A percentile compares a stretch with the other conserved stretches of the same genome.
Evolutionary conservation across 2,888 invertebrate species (phyloP).

Genomic region (Byasa hedistus): DNA sequence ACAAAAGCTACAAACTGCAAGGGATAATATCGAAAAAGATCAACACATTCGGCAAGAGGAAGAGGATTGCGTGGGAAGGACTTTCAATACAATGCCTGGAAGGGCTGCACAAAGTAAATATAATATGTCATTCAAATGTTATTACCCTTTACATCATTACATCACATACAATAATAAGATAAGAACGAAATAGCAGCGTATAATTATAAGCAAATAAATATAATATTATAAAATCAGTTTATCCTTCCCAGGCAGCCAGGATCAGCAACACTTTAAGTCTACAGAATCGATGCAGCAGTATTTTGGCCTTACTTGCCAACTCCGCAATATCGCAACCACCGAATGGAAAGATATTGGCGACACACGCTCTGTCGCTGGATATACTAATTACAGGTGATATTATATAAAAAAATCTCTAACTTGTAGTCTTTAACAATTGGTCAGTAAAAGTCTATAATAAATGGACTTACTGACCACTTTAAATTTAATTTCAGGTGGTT

Average conservation of each 20-base stretch:
- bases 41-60: constrained; percentile 68
- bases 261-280: constrained; percentile 93
- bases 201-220: neutral
- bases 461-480: neutral
- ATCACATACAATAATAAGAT: neutral
- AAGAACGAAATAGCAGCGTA: neutral
- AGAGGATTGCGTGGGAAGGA: constrained; percentile 81
- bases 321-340: constrained; percentile 92
- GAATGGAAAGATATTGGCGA: constrained; percentile 88
- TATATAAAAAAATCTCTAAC: neutral
- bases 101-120: constrained; percentile 89
- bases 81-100: constrained; percentile 92
- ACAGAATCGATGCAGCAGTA: constrained; percentile 94
- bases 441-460: too few species aligned
- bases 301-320: constrained; percentile 90
- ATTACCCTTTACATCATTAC: neutral
- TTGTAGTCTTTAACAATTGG: neutral
- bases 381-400: constrained; percentile 86
- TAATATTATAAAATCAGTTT: neutral
- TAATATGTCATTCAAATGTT: constrained; percentile 26
- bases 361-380: constrained; percentile 95
- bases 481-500: constrained; percentile 76
- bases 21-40: constrained; percentile 81
- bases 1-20: constrained; percentile 63
- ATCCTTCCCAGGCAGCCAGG: constrained; percentile 84